Evolutionary conservation across 1,140 invertebrate species (phyloP).

Genomic region (Drosophila lowei): DNA sequence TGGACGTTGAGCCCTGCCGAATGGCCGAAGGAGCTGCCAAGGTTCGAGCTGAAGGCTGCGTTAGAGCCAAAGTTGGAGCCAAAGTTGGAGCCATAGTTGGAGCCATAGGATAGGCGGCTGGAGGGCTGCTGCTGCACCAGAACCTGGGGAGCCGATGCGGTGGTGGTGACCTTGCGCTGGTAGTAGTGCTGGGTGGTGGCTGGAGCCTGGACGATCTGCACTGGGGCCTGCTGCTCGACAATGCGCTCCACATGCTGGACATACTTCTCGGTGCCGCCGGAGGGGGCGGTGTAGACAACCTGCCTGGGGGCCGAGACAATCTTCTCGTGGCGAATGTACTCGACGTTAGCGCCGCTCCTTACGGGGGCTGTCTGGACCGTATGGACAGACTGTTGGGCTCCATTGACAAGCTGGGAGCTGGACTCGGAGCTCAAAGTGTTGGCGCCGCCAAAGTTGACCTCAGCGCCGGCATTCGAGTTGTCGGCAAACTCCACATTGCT

Average conservation of each 20-base stretch:
- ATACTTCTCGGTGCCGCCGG: constrained; percentile 60
- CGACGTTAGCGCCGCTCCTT: constrained; percentile 43
- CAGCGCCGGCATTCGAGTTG: constrained; percentile 51
- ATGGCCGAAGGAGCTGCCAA: constrained; percentile 35
- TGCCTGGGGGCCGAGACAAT: constrained; percentile 44
- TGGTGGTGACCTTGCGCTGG: constrained; percentile 61
- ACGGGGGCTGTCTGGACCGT: constrained; percentile 18
- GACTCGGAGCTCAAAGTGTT: constrained; percentile 30
- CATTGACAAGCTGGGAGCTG: constrained; percentile 30
- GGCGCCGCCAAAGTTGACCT: constrained; percentile 59
- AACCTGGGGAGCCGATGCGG: constrained; percentile 48
- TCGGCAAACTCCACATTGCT: constrained; percentile 68
- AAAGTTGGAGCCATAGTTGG: constrained; percentile 34
- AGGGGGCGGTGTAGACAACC: constrained; percentile 48
- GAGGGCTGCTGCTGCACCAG: constrained; percentile 50
- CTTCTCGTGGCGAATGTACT: constrained; percentile 62
- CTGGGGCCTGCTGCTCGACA: constrained; percentile 47
- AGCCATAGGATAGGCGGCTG: constrained; percentile 34
- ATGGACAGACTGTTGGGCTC: constrained; percentile 15
- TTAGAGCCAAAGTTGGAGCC: too few relatives aligned
- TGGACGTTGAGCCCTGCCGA: constrained; percentile 38
- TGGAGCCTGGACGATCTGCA: constrained; percentile 49
- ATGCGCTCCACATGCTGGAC: constrained; percentile 68
- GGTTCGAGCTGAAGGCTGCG: constrained; percentile 27
- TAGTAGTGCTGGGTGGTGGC: constrained; percentile 66